phyloP scores from a whole-genome alignment of 2,797 vertebrate species.

The Gambelia wislizenii region DNA sequence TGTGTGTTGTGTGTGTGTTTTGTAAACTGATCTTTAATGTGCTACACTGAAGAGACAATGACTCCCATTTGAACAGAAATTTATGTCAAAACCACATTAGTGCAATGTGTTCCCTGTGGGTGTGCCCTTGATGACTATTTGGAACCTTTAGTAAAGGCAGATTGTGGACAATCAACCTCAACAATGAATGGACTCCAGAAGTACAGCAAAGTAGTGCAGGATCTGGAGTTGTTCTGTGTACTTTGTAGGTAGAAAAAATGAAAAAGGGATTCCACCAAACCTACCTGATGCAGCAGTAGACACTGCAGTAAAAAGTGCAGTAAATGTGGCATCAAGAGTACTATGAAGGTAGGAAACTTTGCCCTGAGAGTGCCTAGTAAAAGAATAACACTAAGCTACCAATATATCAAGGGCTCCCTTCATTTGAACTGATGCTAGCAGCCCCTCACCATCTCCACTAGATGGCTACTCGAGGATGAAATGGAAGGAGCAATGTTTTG shows the following conservation, averaged over 20 bases:
- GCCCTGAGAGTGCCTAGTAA: not conserved
- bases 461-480: too few species aligned
- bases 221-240: not conserved
- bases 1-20: too few species aligned
- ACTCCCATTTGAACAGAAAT: not conserved
- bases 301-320: too few species aligned
- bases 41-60: not conserved
- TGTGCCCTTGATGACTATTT: not conserved
- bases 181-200: not conserved
- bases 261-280: not conserved
- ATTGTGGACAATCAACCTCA: not conserved
- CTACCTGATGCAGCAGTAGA: not conserved
- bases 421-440: not conserved
- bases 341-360: not conserved
- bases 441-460: not conserved
- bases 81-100: slow-evolving; percentile 6
- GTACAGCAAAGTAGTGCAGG: too few species aligned
- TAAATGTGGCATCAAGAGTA: not conserved
- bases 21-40: slow-evolving; percentile 12
- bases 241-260: not conserved
- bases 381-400: not conserved
- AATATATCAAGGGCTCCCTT: not conserved
- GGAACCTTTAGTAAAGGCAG: not conserved
- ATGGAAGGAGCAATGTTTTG: too few species aligned
- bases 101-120: not conserved